Percentiles rank a stretch among this genome's conserved stretches.
phyloP scores from a whole-genome alignment of 1,140 invertebrate genomes.

The Sycophaga agraensis region DNA sequence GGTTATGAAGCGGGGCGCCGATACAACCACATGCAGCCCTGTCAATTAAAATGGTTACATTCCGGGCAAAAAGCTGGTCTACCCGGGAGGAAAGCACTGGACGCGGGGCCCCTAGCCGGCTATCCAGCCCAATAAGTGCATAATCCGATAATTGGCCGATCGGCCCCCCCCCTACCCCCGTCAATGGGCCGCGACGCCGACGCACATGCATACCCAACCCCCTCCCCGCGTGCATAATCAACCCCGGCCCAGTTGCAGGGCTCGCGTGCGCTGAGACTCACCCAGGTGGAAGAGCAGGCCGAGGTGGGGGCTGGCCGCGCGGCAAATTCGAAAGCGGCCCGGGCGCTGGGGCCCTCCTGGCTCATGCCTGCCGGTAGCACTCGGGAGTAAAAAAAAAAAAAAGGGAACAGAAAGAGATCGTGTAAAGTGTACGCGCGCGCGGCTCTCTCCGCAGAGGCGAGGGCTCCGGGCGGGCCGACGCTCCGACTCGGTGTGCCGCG shows the following conservation, averaged over 20 bases:
- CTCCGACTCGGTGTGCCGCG: conserved; percentile 18
- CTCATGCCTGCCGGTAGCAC: too few relatives aligned
- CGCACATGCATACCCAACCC: too few relatives aligned
- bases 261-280: too few relatives aligned
- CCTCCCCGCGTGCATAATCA: conserved; percentile 26
- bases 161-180: not conserved
- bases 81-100: too few relatives aligned
- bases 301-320: not conserved
- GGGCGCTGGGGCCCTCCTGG: not conserved
- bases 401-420: not conserved
- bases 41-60: not conserved
- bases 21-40: not conserved
- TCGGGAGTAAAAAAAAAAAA: too few relatives aligned
- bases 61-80: too few relatives aligned
- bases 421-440: not conserved
- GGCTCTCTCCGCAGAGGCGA: not conserved
- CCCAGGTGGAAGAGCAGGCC: too few relatives aligned
- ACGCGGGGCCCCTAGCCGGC: too few relatives aligned
- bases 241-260: conserved; percentile 26
- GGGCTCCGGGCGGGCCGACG: conserved; percentile 8
- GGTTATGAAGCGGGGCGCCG: too few relatives aligned
- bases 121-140: conserved; percentile 12
- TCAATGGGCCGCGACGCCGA: conserved; percentile 21
- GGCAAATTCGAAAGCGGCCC: not conserved
- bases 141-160: conserved; percentile 19